Conservation (phyloP, 1,140 invertebrate genomes). For the Drosophila ogumai region DNA sequence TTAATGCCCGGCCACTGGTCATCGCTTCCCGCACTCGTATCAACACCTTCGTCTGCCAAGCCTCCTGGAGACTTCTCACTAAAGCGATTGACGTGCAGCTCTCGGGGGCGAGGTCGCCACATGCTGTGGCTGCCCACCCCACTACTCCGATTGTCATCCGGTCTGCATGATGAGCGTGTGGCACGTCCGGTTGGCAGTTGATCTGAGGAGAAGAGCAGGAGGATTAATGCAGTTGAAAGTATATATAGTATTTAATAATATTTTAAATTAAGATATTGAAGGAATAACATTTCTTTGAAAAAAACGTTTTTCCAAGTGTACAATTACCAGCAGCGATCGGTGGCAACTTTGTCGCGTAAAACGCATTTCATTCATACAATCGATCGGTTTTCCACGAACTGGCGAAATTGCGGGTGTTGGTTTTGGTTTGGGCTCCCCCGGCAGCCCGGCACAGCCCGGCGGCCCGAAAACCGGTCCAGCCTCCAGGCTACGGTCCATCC, state of each 20-base stretch:
- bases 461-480: conserved; percentile 16
- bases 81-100: conserved; percentile 45
- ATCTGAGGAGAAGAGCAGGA: conserved; percentile 7
- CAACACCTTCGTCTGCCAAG: background rate
- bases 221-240: conserved; percentile 27
- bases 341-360: conserved; percentile 66
- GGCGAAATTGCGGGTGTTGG: conserved; percentile 82
- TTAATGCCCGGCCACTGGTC: background rate
- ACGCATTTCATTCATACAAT: conserved; percentile 81
- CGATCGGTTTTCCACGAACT: conserved; percentile 73
- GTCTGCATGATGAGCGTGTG: background rate
- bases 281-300: background rate
- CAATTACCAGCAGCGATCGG: conserved; percentile 24
- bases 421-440: conserved; percentile 33
- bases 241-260: background rate
- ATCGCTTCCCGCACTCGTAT: too few species aligned
- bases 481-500: conserved; percentile 16
- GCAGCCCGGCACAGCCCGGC: background rate
- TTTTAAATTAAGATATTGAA: background rate
- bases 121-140: background rate
- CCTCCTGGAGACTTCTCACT: background rate
- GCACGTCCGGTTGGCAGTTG: background rate
- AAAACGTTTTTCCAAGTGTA: conserved; percentile 3
- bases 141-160: background rate
- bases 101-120: conserved; percentile 9